Evolutionary conservation across 2,797 vertebrate genomes (phyloP), one percentile per base, ranked within the genome.

Genomic region (Hoplostethus mediterraneus): DNA sequence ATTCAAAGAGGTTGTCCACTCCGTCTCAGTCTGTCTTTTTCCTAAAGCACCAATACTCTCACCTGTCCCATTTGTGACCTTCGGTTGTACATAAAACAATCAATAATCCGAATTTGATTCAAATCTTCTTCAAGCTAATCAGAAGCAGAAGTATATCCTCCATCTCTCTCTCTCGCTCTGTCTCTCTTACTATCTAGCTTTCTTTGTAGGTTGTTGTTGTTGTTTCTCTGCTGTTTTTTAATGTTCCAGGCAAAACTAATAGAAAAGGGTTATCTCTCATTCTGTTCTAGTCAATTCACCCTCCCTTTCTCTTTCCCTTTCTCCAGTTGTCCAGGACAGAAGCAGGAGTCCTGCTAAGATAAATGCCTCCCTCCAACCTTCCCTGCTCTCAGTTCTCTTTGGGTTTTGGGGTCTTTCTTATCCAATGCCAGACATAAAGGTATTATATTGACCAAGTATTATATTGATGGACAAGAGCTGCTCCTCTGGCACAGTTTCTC

Each of bases 371-470:
- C 58, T 48, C 48, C 33, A 45, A 55, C 49, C 33, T 36, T n/a
- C 54, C 42, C 2, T 33, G 25, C 14, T 7, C 17, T 59, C 11
- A 30, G 51, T 73, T 63, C 53, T 28, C 6, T 67, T 54, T 66
- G 53, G 6, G 36, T 38, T 9, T 38, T 52, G 13, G 21, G 21
- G 21, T 69, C 36, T 57, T 6, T 60, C 28, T 59, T 14, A 54
- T 69, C 55, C 59, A 67, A 57, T 71, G 17, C 47, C 63, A 70
- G 40, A 30, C 59, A 54, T 13, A 40, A 25, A 51, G 21, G 67
- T 33, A 51, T 78, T 42, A 30, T 8, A 62, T 28, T n/a, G 42
- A 75, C 4, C 33, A 31, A 25, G 21, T 33, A 21, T 21, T 21
- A 21, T 21, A 21, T 21, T 21, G 21, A 21, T 30, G 12, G 13